These are phyloP conservation scores for Echinops telfairi DNA, from an alignment of 2,113 vertebrate genomes.

Conservation along the genomic window DNA sequence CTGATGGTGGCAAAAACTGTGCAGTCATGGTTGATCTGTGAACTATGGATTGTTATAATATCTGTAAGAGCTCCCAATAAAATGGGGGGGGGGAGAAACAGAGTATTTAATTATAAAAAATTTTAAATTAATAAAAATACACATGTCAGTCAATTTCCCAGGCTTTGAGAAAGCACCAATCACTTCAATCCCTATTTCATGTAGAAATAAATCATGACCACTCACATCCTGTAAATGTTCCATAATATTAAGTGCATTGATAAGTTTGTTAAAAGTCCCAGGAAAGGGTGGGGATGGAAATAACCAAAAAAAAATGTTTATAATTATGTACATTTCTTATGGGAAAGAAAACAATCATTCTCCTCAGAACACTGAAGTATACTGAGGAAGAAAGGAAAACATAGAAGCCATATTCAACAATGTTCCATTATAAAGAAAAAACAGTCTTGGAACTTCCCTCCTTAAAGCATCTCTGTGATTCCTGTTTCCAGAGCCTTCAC, in stretches of 20 bases:
- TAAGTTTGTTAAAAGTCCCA: background rate
- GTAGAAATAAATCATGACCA: background rate
- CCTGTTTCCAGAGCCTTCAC: constrained; percentile 24
- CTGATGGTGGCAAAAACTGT: too few species aligned
- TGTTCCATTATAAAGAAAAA: background rate
- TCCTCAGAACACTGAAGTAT: background rate
- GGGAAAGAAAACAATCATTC: background rate
- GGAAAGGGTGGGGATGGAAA: background rate
- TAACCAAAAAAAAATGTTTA: background rate
- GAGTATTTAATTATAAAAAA: constrained; percentile 26
- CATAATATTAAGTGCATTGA: background rate
- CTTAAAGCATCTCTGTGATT: background rate
- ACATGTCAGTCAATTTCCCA: background rate
- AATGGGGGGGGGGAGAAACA: background rate
- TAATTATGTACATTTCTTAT: background rate
- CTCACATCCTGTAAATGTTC: background rate
- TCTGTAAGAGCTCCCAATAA: too few species aligned
- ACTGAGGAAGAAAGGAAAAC: background rate
- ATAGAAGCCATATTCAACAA: background rate
- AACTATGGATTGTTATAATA: too few species aligned
- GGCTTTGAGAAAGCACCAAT: background rate
- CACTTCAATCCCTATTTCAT: background rate
- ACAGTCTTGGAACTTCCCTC: background rate
- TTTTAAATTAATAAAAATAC: background rate
- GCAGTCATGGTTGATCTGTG: too few species aligned